These are phyloP conservation scores for Graphium colonna DNA, from an alignment of 2,888 invertebrate species.

Conservation along the genomic window DNA sequence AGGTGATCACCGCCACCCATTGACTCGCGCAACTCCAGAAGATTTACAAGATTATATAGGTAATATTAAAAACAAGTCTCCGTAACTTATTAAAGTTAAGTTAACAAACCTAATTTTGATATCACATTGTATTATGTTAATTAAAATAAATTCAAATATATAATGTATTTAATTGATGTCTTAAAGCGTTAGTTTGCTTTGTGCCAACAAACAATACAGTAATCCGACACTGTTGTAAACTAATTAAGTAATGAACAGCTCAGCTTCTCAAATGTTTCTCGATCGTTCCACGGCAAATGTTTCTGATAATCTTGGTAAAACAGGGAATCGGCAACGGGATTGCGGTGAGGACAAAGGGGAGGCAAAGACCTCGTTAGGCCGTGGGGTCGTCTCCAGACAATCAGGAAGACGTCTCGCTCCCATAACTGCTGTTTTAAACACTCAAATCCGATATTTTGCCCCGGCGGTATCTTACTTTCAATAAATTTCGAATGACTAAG, in stretches of 20 bases:
- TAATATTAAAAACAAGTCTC: too few relatives aligned
- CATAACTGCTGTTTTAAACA: conserved; percentile 23
- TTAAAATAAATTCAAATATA: not conserved
- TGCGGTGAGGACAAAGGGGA: conserved; percentile 40
- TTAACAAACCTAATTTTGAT: too few relatives aligned
- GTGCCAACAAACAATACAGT: not conserved
- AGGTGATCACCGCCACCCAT: too few relatives aligned
- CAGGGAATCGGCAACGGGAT: conserved; percentile 33
- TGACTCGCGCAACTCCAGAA: too few relatives aligned
- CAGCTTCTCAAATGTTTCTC: conserved; percentile 24
- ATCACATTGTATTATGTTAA: too few relatives aligned
- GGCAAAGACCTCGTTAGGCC: conserved; percentile 48
- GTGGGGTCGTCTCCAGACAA: conserved; percentile 35
- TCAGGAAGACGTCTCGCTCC: conserved; percentile 25
- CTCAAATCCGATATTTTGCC: conserved; percentile 9
- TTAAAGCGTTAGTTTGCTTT: not conserved
- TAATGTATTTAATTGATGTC: not conserved
- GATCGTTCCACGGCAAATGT: conserved; percentile 24
- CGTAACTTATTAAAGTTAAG: too few relatives aligned
- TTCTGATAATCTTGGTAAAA: conserved; percentile 36
- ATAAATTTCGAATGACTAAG: too few relatives aligned
- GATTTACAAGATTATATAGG: too few relatives aligned
- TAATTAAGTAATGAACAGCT: conserved; percentile 17
- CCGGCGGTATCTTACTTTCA: not conserved
- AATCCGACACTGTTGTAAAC: conserved; percentile 3